Evolutionary conservation across 1,140 invertebrate genomes (phyloP).

Genomic region (Drosophila tristis): DNA sequence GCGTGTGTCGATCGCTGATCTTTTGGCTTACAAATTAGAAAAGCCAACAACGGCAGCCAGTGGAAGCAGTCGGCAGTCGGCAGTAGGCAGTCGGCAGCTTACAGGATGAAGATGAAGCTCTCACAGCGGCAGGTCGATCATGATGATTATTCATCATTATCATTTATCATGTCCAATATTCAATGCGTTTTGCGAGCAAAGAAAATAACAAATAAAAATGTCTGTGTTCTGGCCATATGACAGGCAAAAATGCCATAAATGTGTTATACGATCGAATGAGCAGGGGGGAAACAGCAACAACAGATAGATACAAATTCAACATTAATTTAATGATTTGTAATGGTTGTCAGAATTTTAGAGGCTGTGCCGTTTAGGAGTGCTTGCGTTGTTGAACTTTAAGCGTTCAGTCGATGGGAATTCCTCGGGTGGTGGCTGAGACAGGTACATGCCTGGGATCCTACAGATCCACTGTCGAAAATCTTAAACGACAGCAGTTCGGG

Average conservation of each 20-base stretch:
- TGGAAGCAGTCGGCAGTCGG: too few relatives aligned
- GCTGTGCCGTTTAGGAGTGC: conserved; percentile 43
- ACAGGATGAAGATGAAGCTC: conserved; percentile 49
- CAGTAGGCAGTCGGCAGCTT: conserved; percentile 26
- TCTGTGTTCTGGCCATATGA: conserved; percentile 71
- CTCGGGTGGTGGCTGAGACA: neutral
- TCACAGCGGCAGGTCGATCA: conserved; percentile 43
- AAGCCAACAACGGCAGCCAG: conserved; percentile 56
- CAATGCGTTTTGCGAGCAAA: conserved; percentile 57
- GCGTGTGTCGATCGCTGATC: conserved; percentile 71
- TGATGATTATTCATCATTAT: conserved; percentile 75
- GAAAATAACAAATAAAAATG: conserved; percentile 75
- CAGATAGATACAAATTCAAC: conserved; percentile 25
- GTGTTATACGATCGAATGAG: conserved; percentile 49
- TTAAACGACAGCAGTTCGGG: neutral
- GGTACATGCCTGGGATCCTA: neutral
- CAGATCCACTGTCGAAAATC: conserved; percentile 17
- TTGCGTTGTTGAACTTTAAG: conserved; percentile 17
- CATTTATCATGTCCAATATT: conserved; percentile 62
- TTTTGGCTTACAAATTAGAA: conserved; percentile 75
- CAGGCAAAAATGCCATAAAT: conserved; percentile 64
- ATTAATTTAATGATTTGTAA: conserved; percentile 71
- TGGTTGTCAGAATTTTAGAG: conserved; percentile 65
- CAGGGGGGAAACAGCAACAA: conserved; percentile 15
- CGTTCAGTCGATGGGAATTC: conserved; percentile 25